phyloP scores from a whole-genome alignment of 2,888 invertebrate species.

The Aleiodes testaceus region DNA sequence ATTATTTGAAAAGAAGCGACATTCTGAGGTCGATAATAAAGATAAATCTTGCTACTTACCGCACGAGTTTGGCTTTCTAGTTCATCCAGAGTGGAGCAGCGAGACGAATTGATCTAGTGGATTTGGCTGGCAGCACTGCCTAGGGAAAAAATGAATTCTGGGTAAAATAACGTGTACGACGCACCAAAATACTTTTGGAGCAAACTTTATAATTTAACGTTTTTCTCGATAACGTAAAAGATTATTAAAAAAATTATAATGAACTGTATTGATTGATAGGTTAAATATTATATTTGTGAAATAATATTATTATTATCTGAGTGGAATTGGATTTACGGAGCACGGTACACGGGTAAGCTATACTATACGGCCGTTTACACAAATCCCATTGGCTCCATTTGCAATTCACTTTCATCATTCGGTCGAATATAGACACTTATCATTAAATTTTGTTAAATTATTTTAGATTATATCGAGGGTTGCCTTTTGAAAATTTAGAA shows the following conservation, averaged over 20 bases:
- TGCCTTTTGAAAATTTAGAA: constrained; percentile 51
- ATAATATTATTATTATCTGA: background rate
- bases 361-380: too few species aligned
- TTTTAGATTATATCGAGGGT: constrained; percentile 18
- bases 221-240: too few species aligned
- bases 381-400: too few species aligned
- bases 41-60: too few species aligned
- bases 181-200: constrained; percentile 15
- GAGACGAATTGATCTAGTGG: background rate
- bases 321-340: too few species aligned
- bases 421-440: too few species aligned
- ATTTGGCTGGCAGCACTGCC: constrained; percentile 35
- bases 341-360: too few species aligned
- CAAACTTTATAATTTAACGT: too few species aligned
- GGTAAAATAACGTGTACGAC: constrained; percentile 59
- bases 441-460: background rate
- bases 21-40: too few species aligned
- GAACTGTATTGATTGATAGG: background rate
- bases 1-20: too few species aligned
- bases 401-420: too few species aligned
- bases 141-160: constrained; percentile 58
- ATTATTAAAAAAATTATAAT: background rate
- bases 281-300: background rate
- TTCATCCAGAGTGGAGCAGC: background rate
- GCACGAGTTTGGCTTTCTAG: background rate